phyloP scores from a whole-genome alignment of 1,140 invertebrate species.

The Phthorimaea operculella region DNA sequence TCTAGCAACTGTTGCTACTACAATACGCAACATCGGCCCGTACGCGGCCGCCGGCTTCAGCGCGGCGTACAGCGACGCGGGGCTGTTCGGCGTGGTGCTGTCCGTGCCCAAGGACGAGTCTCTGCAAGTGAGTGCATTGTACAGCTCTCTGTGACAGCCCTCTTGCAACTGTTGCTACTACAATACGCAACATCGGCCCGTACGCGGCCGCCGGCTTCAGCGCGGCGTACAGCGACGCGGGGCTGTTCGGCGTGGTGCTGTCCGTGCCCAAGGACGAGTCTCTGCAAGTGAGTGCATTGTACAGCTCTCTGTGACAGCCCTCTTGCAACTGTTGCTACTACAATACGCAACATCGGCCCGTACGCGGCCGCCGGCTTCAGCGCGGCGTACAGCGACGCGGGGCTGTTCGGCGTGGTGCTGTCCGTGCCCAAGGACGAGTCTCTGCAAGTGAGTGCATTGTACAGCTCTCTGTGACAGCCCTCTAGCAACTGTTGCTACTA shows the following conservation, averaged over 20 bases:
- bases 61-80: slow-evolving; percentile 83
- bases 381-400: slow-evolving; percentile 83
- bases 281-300: slow-evolving; percentile 23
- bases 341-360: slow-evolving; percentile 68
- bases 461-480: too few species aligned
- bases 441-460: slow-evolving; percentile 23
- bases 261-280: slow-evolving; percentile 72
- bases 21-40: slow-evolving; percentile 68
- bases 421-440: slow-evolving; percentile 72
- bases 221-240: slow-evolving; percentile 83
- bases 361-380: slow-evolving; percentile 79
- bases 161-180: too few species aligned
- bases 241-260: slow-evolving; percentile 86
- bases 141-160: too few species aligned
- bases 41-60: slow-evolving; percentile 79
- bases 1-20: too few species aligned
- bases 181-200: slow-evolving; percentile 68
- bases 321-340: too few species aligned
- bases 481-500: too few species aligned
- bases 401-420: slow-evolving; percentile 86
- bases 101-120: slow-evolving; percentile 72
- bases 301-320: too few species aligned
- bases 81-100: slow-evolving; percentile 86
- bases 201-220: slow-evolving; percentile 79
- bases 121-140: slow-evolving; percentile 23